Conservation (phyloP, 2,888 invertebrate species). For the Aproaerema taeniolella region DNA sequence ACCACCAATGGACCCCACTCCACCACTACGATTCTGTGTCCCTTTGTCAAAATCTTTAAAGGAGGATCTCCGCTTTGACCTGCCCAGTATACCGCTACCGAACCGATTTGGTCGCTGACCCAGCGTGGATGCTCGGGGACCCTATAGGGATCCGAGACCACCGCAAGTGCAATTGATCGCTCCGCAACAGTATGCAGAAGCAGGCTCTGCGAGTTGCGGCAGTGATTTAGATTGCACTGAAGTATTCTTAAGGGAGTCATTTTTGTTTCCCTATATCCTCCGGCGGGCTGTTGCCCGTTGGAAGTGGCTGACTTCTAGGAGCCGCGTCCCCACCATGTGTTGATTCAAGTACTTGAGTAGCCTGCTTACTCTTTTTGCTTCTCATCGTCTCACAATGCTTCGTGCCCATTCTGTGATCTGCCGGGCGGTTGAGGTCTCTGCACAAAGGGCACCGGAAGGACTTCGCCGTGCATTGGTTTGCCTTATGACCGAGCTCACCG, state of each 20-base stretch:
- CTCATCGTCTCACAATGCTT: too few species aligned
- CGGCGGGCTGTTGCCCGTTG: not conserved
- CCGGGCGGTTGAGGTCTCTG: not conserved
- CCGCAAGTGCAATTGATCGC: not conserved
- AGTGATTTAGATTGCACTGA: not conserved
- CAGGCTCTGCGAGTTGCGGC: not conserved
- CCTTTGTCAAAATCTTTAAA: not conserved
- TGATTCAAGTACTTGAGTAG: not conserved
- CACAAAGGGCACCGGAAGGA: not conserved
- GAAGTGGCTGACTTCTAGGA: not conserved
- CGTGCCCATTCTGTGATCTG: too few species aligned
- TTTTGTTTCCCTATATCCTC: not conserved
- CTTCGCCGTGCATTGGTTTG: not conserved
- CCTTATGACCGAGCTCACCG: not conserved
- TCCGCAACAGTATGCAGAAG: not conserved
- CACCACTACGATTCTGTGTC: not conserved
- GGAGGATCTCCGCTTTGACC: not conserved
- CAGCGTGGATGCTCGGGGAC: not conserved
- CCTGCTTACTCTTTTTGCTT: not conserved
- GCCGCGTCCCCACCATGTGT: not conserved
- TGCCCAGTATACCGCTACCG: not conserved
- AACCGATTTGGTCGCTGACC: not conserved
- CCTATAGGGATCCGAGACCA: not conserved
- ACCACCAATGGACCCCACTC: not conserved
- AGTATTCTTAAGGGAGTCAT: not conserved